Evolutionary conservation across 2,888 invertebrate species (phyloP).

Genomic region (Eumacrocentrus americanus): DNA sequence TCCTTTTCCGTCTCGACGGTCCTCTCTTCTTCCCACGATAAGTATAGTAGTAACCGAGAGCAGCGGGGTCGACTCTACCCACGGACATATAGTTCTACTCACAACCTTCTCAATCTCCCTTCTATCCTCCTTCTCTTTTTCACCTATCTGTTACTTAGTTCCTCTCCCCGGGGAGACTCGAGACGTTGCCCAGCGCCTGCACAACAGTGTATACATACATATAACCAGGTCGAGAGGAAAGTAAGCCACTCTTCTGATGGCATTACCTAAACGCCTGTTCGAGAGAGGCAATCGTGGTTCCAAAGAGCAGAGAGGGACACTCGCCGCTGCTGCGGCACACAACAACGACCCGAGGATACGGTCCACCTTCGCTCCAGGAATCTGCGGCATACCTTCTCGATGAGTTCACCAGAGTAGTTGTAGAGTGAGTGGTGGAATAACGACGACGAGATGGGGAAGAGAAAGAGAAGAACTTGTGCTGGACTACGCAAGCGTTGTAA

Average conservation of each 20-base stretch:
- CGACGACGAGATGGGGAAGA: background rate
- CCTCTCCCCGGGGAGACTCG: background rate
- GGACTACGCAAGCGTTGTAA: constrained; percentile 35
- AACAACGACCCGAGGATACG: constrained; percentile 3
- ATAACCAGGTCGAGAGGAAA: constrained; percentile 24
- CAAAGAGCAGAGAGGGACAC: no score
- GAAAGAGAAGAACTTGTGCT: constrained; percentile 1
- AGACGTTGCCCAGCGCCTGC: no score
- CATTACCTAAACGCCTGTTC: background rate
- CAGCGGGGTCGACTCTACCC: background rate
- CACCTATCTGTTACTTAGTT: background rate
- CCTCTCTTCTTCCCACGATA: constrained; percentile 16
- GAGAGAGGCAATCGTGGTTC: background rate
- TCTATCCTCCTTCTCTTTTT: background rate
- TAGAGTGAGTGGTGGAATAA: background rate
- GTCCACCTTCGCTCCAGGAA: constrained; percentile 22
- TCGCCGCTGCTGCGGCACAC: background rate
- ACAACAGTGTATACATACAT: constrained; percentile 19
- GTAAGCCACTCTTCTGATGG: no score
- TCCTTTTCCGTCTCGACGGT: no score
- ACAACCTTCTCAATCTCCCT: background rate
- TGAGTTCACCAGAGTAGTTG: constrained; percentile 16
- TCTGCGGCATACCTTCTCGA: constrained; percentile 24
- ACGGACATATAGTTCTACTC: no score
- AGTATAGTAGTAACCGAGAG: constrained; percentile 7